Conservation (phyloP, 2,113 vertebrate species). For the Gallinago undulata region DNA sequence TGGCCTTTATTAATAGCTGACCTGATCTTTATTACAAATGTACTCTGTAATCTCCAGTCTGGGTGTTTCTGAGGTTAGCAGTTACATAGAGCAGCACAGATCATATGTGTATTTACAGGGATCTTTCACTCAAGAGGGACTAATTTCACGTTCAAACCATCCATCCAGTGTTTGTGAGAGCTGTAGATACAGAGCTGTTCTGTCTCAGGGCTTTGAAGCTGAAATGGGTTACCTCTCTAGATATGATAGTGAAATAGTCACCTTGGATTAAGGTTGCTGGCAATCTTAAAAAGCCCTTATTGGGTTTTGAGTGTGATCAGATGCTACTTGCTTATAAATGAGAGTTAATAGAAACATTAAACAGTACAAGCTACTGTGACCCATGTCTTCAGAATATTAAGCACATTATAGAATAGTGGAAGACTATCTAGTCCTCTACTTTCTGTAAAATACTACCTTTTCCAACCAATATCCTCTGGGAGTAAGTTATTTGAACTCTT, state of each 20-base stretch:
- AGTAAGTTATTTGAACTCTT: constrained; percentile 15
- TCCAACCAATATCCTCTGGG: background rate
- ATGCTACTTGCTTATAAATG: constrained; percentile 62
- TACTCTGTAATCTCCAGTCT: background rate
- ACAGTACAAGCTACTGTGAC: background rate
- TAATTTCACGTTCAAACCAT: background rate
- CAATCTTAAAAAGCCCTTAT: constrained; percentile 10
- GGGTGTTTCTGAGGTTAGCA: background rate
- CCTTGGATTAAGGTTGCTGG: constrained; percentile 39
- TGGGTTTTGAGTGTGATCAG: constrained; percentile 29
- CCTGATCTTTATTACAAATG: constrained; percentile 22
- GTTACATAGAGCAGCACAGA: background rate
- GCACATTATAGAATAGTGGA: constrained; percentile 12
- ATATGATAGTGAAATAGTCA: background rate
- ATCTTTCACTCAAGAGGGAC: background rate
- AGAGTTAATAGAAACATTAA: constrained; percentile 52
- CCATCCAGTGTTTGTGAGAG: background rate
- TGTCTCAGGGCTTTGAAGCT: background rate
- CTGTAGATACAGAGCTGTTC: background rate
- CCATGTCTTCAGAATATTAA: constrained; percentile 31
- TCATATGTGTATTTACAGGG: background rate
- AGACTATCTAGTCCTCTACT: background rate
- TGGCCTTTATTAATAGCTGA: constrained; percentile 41
- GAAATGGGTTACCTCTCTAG: background rate
- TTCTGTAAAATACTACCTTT: constrained; percentile 1